Evolutionary conservation across 2,797 vertebrate genomes (phyloP), one percentile per base, ranked within the genome.

Genomic region (Echeneis naucrates): DNA sequence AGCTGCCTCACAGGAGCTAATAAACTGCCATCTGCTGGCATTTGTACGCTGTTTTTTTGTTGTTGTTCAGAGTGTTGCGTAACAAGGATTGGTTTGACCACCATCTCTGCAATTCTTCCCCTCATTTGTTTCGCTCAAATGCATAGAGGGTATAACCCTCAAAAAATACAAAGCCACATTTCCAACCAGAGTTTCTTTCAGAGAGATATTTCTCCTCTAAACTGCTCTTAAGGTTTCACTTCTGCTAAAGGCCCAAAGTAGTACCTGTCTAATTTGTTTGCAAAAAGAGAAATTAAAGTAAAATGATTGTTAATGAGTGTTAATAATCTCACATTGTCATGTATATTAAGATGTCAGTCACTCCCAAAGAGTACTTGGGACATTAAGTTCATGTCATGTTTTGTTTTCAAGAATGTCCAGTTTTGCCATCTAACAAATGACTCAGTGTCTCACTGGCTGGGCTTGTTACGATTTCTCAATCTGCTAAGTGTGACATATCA

Each of bases 11-110:
- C 17, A 48, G 16, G 0, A 5, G 54, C 42, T 50, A 58, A 71
- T 51, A 32, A 66, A 53, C 24, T 37, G 19, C 16, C 67, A 81
- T 66, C 57, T 82, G 72, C 40, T 59, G n/a, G 32, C 27, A 4
- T 10, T 26, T 17, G 23, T n/a, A n/a, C n/a, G n/a, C n/a, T 55
- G 47, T 5, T 44, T 54, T 40, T 47, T n/a, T 53, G 13, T 6
- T 56, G 33, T 23, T 23, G 4, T n/a, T n/a, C n/a, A n/a, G n/a
- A n/a, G n/a, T n/a, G n/a, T n/a, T n/a, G n/a, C n/a, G n/a, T n/a
- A n/a, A n/a, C n/a, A n/a, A n/a, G n/a, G n/a, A n/a, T n/a, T n/a
- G n/a, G n/a, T n/a, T n/a, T n/a, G n/a, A n/a, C n/a, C n/a, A n/a
- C n/a, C n/a, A n/a, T n/a, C n/a, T n/a, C n/a, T n/a, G n/a, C n/a